phyloP scores from a whole-genome alignment of 2,113 vertebrate species.

The Lagopus muta region DNA sequence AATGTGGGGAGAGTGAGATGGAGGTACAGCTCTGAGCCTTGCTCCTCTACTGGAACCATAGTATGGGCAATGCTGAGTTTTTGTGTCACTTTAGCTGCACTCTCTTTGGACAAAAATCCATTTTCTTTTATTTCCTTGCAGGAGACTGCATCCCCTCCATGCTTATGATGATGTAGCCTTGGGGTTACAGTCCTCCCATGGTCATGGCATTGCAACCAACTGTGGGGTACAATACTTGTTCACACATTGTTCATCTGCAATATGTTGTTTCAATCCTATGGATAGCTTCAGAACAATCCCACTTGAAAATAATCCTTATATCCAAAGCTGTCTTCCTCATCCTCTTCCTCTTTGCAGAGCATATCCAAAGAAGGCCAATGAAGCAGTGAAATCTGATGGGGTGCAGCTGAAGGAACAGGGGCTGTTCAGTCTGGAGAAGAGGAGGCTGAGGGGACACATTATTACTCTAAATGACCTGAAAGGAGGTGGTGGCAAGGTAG shows the following conservation, averaged over 20 bases:
- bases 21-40: background rate
- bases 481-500: too few relatives aligned
- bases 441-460: too few relatives aligned
- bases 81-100: background rate
- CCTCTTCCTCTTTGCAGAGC: too few relatives aligned
- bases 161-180: accelerated
- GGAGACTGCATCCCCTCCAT: background rate
- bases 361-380: too few relatives aligned
- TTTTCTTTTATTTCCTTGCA: background rate
- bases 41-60: background rate
- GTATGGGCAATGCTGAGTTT: background rate
- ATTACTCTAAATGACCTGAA: too few relatives aligned
- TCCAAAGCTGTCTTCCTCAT: background rate
- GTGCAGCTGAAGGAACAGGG: too few relatives aligned
- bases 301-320: background rate
- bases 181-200: too few relatives aligned
- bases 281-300: background rate
- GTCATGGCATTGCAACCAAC: too few relatives aligned
- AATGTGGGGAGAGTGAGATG: background rate
- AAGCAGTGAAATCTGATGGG: too few relatives aligned
- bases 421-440: too few relatives aligned
- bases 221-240: background rate
- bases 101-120: background rate
- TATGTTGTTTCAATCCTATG: background rate
- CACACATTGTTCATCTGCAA: background rate